These are phyloP conservation scores for Gnathonemus longibarbis DNA, from an alignment of 2,113 vertebrate genomes.

Conservation along the genomic window DNA sequence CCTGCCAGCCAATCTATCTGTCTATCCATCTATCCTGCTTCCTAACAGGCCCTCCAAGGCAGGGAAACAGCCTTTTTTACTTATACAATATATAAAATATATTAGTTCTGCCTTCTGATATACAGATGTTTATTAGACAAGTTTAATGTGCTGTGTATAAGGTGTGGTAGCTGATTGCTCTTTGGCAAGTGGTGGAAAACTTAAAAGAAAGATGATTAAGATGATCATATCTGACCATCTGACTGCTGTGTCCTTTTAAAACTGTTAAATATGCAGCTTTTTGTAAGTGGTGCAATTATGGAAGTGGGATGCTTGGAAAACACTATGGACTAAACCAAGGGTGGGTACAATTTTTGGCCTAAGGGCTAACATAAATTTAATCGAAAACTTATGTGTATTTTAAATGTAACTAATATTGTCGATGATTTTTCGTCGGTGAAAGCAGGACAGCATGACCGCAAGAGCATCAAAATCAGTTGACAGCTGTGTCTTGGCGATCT, in stretches of 20 bases:
- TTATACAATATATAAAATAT: neutral
- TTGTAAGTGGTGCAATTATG: neutral
- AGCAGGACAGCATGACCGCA: neutral
- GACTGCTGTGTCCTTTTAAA: neutral
- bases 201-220: neutral
- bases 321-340: neutral
- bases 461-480: neutral
- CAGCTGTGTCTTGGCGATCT: neutral
- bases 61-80: neutral
- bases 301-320: neutral
- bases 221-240: neutral
- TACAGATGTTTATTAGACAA: neutral
- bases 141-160: neutral
- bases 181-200: neutral
- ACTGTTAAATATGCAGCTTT: neutral
- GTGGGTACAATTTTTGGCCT: neutral
- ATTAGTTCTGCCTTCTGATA: neutral
- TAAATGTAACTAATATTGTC: neutral
- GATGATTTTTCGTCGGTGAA: neutral
- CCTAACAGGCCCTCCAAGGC: neutral
- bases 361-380: neutral
- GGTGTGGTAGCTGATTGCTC: neutral
- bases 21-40: neutral
- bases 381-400: neutral
- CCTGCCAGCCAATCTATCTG: neutral